A percentile compares a stretch with the other conserved stretches of the same genome.
phyloP scores from a whole-genome alignment of 1,140 invertebrate genomes.

The Campoletis sonorensis region DNA sequence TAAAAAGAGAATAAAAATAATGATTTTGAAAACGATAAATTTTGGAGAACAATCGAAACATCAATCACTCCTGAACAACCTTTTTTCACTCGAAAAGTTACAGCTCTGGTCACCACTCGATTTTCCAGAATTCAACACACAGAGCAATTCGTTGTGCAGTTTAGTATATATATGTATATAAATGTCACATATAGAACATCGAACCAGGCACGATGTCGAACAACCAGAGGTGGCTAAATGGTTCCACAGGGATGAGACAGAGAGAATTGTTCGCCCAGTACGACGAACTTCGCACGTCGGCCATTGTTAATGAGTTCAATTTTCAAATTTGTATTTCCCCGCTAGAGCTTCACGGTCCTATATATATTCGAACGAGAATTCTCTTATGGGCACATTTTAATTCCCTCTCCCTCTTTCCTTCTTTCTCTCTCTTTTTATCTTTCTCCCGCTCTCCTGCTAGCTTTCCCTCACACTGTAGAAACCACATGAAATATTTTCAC shows the following conservation, averaged over 20 bases:
- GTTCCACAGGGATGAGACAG: constrained; percentile 34
- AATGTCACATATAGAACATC: not conserved
- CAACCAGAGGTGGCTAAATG: constrained; percentile 50
- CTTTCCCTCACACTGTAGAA: not conserved
- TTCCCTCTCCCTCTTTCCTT: not conserved
- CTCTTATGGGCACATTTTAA: not conserved
- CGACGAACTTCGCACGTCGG: constrained; percentile 48
- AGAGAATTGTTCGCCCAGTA: constrained; percentile 38
- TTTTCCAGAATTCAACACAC: not conserved
- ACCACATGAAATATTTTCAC: constrained; percentile 13
- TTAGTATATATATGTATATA: not conserved
- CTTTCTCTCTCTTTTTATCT: too few species aligned
- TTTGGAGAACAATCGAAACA: constrained; percentile 6
- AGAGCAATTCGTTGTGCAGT: too few species aligned
- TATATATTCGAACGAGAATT: not conserved
- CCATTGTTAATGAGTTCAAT: constrained; percentile 60
- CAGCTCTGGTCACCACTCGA: not conserved
- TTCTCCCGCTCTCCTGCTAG: too few species aligned
- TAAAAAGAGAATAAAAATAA: not conserved
- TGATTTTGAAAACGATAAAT: not conserved
- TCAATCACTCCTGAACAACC: constrained; percentile 4
- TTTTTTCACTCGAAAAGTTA: not conserved
- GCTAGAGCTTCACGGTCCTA: too few species aligned
- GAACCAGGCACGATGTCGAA: not conserved
- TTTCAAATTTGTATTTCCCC: constrained; percentile 45